Base-by-base conservation (phyloP, 2,113 vertebrate genomes). In the Forbesichthys agassizii region DNA sequence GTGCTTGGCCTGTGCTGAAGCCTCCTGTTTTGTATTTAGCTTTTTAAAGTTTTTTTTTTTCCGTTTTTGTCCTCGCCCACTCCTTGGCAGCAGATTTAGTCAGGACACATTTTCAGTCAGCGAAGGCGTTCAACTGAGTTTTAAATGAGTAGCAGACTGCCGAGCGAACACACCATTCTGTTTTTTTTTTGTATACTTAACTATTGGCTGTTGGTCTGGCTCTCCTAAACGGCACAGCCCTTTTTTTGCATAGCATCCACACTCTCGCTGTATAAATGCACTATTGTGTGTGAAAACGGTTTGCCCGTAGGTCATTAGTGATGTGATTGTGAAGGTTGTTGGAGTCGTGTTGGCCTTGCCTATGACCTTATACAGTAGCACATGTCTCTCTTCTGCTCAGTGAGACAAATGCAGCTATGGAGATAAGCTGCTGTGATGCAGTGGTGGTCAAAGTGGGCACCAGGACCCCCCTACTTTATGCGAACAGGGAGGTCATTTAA, bases 341-440 rank as follows among this genome's bases (percentile, higher is more conserved):
- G 36, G 36, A 42, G 36, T 42, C 48, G 16, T 68, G 55, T 53
- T 18, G 52, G 55, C 16, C 71, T 66, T 70, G 18, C 47, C 58
- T 33, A 48, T 27, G 27, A n/a, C n/a, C 16, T 58, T 59, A 33
- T 42, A 42, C 36, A 42, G 36, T 42, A 27, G 27, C 27, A 1
- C 27, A 42, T 42, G 36, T 7, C 36, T 42, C 36, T 6, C 36
- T 42, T 42, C 73, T 48, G 61, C 79, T 79, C 79, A 74, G 76
- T 61, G 67, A 82, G 81, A 86, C 81, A 84, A 85, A 86, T 83
- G 73, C 73, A 81, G 74, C 79, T 79, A 42, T 80, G 53, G 57
- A 88, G 79, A 76, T 78, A 74, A 61, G 46, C 73, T 80, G 64
- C 54, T n/a, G 58, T 80, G 7, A 42, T 8, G 7, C 36, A 42